These are phyloP conservation scores for Lophius piscatorius DNA, from an alignment of 2,113 vertebrate genomes.

Conservation along the genomic window DNA sequence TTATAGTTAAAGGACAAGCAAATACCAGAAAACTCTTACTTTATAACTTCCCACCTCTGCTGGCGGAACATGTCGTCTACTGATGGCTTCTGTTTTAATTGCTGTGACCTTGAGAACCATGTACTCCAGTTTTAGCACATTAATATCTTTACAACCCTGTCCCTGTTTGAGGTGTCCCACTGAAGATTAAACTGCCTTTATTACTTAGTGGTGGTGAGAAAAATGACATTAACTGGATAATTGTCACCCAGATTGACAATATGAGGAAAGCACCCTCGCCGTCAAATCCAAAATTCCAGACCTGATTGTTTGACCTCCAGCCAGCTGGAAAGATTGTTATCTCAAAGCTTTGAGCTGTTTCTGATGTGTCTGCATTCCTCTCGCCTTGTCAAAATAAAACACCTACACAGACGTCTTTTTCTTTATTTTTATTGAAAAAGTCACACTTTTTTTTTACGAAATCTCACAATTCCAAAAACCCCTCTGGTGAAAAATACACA, in stretches of 20 bases:
- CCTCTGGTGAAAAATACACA: slow-evolving; percentile 46
- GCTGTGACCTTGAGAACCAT: slow-evolving; percentile 51
- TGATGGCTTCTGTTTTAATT: not conserved
- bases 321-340: slow-evolving; percentile 65
- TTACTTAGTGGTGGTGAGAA: not conserved
- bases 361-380: slow-evolving; percentile 11
- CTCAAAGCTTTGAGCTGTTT: slow-evolving; percentile 23
- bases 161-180: not conserved
- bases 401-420: not conserved
- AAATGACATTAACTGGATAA: slow-evolving; percentile 21
- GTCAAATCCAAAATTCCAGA: slow-evolving; percentile 61
- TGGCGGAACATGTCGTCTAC: too few relatives aligned
- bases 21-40: too few relatives aligned
- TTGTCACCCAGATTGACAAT: slow-evolving; percentile 25
- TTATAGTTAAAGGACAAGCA: too few relatives aligned
- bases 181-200: not conserved
- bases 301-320: slow-evolving; percentile 44
- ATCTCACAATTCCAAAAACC: slow-evolving; percentile 58
- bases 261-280: slow-evolving; percentile 3
- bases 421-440: slow-evolving; percentile 65
- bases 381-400: not conserved
- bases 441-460: slow-evolving; percentile 12
- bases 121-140: slow-evolving; percentile 39
- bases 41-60: too few relatives aligned
- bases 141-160: not conserved